Conservation (phyloP, 2,888 invertebrate genomes). For the Zele albiditarsus region DNA sequence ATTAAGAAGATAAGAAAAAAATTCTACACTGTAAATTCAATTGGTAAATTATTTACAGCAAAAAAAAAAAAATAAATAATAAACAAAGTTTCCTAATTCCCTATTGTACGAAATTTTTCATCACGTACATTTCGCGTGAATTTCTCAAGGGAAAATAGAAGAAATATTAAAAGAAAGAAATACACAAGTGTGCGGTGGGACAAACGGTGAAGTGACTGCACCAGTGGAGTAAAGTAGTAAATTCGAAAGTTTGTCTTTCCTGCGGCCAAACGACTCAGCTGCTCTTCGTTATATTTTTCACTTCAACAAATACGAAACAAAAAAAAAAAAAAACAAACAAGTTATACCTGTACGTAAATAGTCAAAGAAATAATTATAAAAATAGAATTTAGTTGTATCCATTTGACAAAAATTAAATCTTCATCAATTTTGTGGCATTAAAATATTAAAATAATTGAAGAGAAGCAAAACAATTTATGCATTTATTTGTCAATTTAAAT, state of each 20-base stretch:
- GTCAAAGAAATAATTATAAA: not conserved
- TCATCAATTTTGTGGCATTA: too few species aligned
- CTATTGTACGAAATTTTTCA: constrained; percentile 62
- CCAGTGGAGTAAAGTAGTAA: constrained; percentile 39
- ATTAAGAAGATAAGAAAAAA: too few species aligned
- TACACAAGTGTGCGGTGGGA: constrained; percentile 18
- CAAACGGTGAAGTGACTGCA: constrained; percentile 33
- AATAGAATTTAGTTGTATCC: too few species aligned
- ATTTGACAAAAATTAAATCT: too few species aligned
- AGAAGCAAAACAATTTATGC: too few species aligned
- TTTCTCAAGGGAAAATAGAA: constrained; percentile 54
- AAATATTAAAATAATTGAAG: too few species aligned
- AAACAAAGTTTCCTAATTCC: too few species aligned
- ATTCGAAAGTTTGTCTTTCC: constrained; percentile 47
- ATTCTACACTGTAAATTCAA: too few species aligned
- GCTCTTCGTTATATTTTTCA: constrained; percentile 26
- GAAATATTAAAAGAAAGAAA: not conserved
- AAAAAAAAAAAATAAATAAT: too few species aligned
- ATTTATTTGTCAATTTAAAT: not conserved
- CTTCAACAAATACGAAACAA: constrained; percentile 20
- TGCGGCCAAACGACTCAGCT: constrained; percentile 24
- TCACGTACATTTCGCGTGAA: constrained; percentile 58
- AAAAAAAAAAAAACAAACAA: constrained; percentile 13
- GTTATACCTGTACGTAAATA: not conserved
- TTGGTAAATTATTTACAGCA: too few species aligned